These are phyloP conservation scores for Pristionchus entomophagus DNA, from an alignment of 2,888 invertebrate species.

Conservation along the genomic window DNA sequence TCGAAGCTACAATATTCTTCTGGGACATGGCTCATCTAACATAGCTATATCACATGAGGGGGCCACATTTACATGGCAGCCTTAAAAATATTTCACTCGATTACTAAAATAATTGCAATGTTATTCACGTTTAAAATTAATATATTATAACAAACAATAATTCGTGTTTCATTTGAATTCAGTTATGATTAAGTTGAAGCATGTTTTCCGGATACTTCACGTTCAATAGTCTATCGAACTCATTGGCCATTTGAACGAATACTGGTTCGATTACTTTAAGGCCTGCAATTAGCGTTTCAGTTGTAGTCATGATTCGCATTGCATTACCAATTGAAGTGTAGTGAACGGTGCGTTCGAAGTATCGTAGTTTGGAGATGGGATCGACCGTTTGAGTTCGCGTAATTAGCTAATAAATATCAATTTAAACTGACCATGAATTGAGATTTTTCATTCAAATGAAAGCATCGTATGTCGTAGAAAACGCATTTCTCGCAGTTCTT, in stretches of 20 bases:
- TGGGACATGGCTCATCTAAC: too few relatives aligned
- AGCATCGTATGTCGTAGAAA: neutral
- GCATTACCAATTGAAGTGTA: neutral
- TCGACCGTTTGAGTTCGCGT: neutral
- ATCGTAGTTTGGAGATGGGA: neutral
- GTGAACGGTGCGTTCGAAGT: neutral
- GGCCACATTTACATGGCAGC: too few relatives aligned
- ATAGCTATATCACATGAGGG: too few relatives aligned
- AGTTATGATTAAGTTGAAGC: neutral
- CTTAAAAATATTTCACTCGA: too few relatives aligned
- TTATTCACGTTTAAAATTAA: too few relatives aligned
- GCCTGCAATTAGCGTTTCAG: neutral
- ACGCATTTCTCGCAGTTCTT: constrained; percentile 40
- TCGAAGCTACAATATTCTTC: too few relatives aligned
- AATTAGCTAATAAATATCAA: neutral
- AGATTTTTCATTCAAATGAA: neutral
- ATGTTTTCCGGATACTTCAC: constrained; percentile 6
- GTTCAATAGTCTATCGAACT: neutral
- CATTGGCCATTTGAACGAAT: neutral
- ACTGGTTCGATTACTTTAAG: neutral
- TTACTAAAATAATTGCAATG: too few relatives aligned
- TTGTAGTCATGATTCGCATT: neutral
- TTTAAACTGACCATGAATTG: neutral
- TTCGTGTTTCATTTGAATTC: too few relatives aligned
- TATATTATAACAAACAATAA: too few relatives aligned